These are phyloP conservation scores for Chymomyza amoena DNA, from an alignment of 2,888 invertebrate genomes.

Conservation along the genomic window DNA sequence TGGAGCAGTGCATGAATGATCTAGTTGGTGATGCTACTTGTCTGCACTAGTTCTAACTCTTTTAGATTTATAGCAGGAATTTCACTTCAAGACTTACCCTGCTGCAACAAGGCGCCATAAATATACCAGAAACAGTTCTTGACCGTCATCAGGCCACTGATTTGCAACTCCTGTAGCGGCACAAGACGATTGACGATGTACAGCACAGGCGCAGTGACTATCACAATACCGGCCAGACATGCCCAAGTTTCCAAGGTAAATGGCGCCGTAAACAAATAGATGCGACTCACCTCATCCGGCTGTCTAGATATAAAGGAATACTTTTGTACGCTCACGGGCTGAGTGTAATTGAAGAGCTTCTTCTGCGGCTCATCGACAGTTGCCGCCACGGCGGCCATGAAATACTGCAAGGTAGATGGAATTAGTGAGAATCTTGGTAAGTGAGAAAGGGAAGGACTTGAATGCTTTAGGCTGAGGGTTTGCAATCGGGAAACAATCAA, in stretches of 20 bases:
- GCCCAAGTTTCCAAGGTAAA: constrained; percentile 91
- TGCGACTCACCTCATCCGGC: constrained; percentile 89
- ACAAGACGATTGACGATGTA: constrained; percentile 86
- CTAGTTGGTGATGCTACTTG: neutral
- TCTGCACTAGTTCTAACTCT: too few relatives aligned
- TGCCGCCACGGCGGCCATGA: constrained; percentile 76
- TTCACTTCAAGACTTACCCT: constrained; percentile 82
- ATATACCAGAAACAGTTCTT: constrained; percentile 83
- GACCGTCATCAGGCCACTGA: constrained; percentile 79
- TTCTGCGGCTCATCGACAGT: constrained; percentile 75
- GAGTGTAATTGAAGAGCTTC: constrained; percentile 86
- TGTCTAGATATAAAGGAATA: constrained; percentile 89
- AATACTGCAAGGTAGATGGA: constrained; percentile 47
- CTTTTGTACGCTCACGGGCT: constrained; percentile 87
- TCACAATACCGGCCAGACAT: constrained; percentile 86
- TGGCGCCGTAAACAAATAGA: constrained; percentile 90
- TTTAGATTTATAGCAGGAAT: too few relatives aligned
- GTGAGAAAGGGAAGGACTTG: too few relatives aligned
- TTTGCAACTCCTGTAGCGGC: constrained; percentile 79
- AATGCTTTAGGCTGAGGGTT: too few relatives aligned
- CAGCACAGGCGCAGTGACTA: constrained; percentile 88
- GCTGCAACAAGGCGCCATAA: constrained; percentile 93
- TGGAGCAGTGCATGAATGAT: neutral
- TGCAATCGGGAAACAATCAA: too few relatives aligned
- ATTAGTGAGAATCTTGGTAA: too few relatives aligned